phyloP scores from a whole-genome alignment of 1,140 invertebrate species.

The Apis florea region DNA sequence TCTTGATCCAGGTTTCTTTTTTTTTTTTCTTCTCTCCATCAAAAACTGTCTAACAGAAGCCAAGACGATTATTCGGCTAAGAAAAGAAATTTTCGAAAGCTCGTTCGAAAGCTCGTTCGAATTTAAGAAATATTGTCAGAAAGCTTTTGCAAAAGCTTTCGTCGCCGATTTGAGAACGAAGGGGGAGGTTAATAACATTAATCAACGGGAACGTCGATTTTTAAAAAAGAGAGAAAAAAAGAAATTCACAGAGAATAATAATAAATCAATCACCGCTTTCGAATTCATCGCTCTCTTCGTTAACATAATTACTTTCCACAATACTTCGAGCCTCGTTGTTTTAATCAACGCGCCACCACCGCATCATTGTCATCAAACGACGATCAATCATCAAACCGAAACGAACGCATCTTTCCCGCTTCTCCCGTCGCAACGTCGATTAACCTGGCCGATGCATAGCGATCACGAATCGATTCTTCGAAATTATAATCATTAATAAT shows the following conservation, averaged over 20 bases:
- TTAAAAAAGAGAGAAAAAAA: too few relatives aligned
- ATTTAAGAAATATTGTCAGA: too few relatives aligned
- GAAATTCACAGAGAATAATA: background rate
- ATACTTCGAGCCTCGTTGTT: background rate
- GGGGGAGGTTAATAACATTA: too few relatives aligned
- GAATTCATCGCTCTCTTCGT: background rate
- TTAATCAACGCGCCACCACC: background rate
- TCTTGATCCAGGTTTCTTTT: background rate
- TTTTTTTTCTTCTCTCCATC: too few relatives aligned
- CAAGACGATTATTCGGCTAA: too few relatives aligned
- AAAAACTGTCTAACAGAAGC: accelerated
- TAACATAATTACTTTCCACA: background rate
- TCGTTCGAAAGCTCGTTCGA: too few relatives aligned
- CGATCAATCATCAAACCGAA: slow-evolving; percentile 16
- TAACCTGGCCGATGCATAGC: slow-evolving; percentile 10
- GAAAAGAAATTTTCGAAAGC: too few relatives aligned
- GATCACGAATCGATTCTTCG: slow-evolving; percentile 19
- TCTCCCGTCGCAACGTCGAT: background rate
- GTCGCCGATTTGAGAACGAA: too few relatives aligned
- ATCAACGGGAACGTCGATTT: too few relatives aligned
- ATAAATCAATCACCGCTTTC: background rate
- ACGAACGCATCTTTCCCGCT: background rate
- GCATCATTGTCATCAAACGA: background rate
- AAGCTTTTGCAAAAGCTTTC: too few relatives aligned
- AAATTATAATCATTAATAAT: slow-evolving; percentile 35